Conservation (phyloP, 2,888 invertebrate genomes). For the Lasius platythorax region DNA sequence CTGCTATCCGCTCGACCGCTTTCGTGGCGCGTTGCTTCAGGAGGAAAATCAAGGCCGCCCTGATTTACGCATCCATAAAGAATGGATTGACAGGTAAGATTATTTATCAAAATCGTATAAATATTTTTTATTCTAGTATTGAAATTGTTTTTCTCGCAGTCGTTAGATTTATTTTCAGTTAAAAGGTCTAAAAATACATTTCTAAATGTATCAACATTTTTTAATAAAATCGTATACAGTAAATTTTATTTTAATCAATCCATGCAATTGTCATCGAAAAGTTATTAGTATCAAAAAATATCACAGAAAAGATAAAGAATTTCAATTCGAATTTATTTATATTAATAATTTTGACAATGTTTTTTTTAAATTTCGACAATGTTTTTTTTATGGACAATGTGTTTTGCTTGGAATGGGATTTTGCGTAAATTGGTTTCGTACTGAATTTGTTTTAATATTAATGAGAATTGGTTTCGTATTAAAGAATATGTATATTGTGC, state of each 20-base stretch:
- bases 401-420: not conserved
- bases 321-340: not conserved
- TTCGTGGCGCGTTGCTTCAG: slow-evolving; percentile 46
- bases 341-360: not conserved
- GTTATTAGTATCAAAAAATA: not conserved
- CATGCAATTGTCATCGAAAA: not conserved
- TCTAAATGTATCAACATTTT: not conserved
- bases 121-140: not conserved
- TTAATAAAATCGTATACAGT: not conserved
- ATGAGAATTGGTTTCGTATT: not conserved
- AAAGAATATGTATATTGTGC: not conserved
- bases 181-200: not conserved
- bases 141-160: not conserved
- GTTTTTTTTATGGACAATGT: not conserved
- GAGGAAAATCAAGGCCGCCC: slow-evolving; percentile 37
- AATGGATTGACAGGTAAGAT: not conserved
- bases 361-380: not conserved
- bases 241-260: not conserved
- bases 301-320: not conserved
- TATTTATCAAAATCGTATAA: not conserved
- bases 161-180: not conserved
- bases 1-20: slow-evolving; percentile 54
- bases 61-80: not conserved
- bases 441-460: not conserved
- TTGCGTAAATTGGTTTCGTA: not conserved